Evolutionary conservation across 2,113 vertebrate species (phyloP).

Genomic region (Tragelaphus buxtoni): DNA sequence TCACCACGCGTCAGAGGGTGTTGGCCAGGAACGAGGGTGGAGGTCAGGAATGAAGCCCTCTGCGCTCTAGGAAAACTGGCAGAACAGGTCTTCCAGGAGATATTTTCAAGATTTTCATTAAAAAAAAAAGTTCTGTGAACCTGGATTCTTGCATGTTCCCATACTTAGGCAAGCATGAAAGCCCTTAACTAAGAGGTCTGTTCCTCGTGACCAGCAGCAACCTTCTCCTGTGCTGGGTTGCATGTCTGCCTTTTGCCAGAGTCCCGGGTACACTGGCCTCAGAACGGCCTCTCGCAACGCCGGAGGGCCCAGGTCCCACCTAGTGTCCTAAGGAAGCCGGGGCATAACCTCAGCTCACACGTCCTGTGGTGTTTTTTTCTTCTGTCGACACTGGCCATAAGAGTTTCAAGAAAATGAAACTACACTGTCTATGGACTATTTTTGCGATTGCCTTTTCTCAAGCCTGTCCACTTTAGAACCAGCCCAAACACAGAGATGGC

Average conservation of each 20-base stretch:
- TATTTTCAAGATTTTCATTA: background rate
- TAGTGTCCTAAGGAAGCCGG: background rate
- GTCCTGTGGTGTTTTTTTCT: background rate
- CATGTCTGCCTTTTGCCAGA: background rate
- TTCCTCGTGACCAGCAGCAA: background rate
- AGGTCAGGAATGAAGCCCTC: background rate
- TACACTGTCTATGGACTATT: background rate
- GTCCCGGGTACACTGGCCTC: background rate
- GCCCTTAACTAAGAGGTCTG: background rate
- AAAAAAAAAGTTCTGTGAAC: background rate
- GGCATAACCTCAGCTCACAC: background rate
- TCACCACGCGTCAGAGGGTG: background rate
- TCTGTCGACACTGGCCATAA: rapidly evolving
- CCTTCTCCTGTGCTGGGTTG: background rate
- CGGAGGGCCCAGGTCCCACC: background rate
- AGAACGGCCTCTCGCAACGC: no score
- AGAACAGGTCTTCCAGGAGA: background rate
- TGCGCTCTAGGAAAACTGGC: background rate
- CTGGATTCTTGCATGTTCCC: background rate
- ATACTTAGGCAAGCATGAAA: background rate
- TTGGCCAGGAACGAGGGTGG: background rate
- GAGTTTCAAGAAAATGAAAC: background rate
- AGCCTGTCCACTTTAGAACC: background rate
- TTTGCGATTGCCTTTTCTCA: background rate
- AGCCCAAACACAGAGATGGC: background rate